Evolutionary conservation across 1,140 invertebrate species (phyloP).

Genomic region (Leptoteleia sp.): DNA sequence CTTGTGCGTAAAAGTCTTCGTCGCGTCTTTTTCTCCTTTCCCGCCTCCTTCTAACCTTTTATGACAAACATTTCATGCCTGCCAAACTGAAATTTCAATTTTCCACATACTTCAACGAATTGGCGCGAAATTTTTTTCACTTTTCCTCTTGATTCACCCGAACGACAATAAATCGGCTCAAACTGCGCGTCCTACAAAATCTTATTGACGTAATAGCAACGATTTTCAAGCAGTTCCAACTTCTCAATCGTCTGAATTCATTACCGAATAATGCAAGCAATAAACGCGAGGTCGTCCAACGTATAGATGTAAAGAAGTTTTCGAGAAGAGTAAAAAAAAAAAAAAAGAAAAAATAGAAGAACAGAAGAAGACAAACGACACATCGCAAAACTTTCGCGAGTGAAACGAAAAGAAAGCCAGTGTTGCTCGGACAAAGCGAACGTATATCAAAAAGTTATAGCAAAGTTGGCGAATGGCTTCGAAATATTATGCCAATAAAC

Average conservation of each 20-base stretch:
- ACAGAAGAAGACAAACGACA: no score
- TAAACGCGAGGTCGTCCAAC: slow-evolving; percentile 56
- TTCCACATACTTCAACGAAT: slow-evolving; percentile 23
- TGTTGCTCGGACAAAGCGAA: slow-evolving; percentile 29
- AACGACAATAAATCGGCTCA: background rate
- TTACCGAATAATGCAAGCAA: slow-evolving; percentile 23
- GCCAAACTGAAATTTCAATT: slow-evolving; percentile 36
- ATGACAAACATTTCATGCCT: slow-evolving; percentile 39
- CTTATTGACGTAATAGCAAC: background rate
- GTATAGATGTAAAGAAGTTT: slow-evolving; percentile 74
- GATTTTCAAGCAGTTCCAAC: slow-evolving; percentile 22
- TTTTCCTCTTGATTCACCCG: slow-evolving; percentile 14
- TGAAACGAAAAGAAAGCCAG: slow-evolving; percentile 51
- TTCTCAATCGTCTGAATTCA: slow-evolving; percentile 5
- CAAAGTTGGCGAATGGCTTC: slow-evolving; percentile 38
- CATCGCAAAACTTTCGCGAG: slow-evolving; percentile 71
- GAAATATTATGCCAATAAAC: slow-evolving; percentile 49
- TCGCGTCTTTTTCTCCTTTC: slow-evolving; percentile 34
- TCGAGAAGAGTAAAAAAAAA: slow-evolving; percentile 19
- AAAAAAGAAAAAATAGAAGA: no score
- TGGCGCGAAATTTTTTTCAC: background rate
- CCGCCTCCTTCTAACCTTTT: slow-evolving; percentile 27
- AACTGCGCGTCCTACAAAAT: background rate
- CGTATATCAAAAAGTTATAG: slow-evolving; percentile 52
- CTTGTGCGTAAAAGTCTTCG: slow-evolving; percentile 62